These are phyloP conservation scores for Nipponia nippon DNA, from an alignment of 2,113 vertebrate genomes.

Conservation along the genomic window DNA sequence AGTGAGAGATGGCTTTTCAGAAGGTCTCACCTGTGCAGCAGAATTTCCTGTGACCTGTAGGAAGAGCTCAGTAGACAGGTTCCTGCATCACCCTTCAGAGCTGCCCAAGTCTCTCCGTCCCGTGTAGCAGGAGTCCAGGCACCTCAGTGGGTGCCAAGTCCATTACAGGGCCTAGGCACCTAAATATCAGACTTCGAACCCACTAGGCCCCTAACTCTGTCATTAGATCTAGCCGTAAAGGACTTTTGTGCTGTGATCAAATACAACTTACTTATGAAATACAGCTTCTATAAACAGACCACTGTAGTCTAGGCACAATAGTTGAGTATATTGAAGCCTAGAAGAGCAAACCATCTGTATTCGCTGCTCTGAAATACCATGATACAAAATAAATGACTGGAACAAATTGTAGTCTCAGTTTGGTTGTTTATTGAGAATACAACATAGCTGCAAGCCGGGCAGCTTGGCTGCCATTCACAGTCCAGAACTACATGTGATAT, in stretches of 20 bases:
- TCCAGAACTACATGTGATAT: not conserved
- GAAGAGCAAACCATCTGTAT: slow-evolving; percentile 47
- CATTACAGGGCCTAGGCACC: not conserved
- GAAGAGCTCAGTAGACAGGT: slow-evolving; percentile 49
- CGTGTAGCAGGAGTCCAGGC: slow-evolving; percentile 50
- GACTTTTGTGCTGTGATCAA: slow-evolving; percentile 52
- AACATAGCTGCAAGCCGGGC: not conserved
- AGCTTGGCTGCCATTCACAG: not conserved
- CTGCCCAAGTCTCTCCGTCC: slow-evolving; percentile 23
- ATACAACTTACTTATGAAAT: slow-evolving; percentile 35
- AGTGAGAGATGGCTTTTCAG: not conserved
- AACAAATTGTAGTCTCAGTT: not conserved
- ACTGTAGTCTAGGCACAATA: slow-evolving; percentile 53
- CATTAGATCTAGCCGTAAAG: slow-evolving; percentile 57
- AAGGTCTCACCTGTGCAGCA: not conserved
- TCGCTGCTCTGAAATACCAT: slow-evolving; percentile 35
- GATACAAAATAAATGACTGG: slow-evolving; percentile 51
- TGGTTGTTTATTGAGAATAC: not conserved
- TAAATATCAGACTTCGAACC: not conserved
- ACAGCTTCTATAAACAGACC: slow-evolving; percentile 45
- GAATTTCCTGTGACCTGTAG: slow-evolving; percentile 57
- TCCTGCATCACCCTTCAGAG: slow-evolving; percentile 43
- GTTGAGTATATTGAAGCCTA: slow-evolving; percentile 39
- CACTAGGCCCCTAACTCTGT: slow-evolving; percentile 52
- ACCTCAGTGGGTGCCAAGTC: not conserved